Base-by-base conservation (phyloP, 2,113 vertebrate species). In the Bufo bufo region DNA sequence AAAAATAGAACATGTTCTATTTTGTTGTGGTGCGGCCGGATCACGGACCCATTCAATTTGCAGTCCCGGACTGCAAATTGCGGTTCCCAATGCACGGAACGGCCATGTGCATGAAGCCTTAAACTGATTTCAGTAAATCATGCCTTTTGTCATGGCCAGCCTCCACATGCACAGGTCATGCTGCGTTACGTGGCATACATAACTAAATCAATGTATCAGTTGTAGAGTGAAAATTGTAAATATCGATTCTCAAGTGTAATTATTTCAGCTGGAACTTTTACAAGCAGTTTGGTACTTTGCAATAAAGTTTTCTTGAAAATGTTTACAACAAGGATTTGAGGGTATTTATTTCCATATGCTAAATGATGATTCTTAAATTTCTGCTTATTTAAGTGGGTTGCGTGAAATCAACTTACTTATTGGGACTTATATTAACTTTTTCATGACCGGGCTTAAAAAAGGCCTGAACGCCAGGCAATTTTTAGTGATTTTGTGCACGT, bases 191-290 rank as follows among this genome's bases (percentile, higher is more conserved):
- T 94, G 92, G 85, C 91, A 92, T 92, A 93, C 92, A 92, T 90
- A 93, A 94, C 91, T 85, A 88, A 94, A 92, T 91, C 87, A 90
- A 82, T 93, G 82, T 94, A 94, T 93, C 93, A 90, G 90, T 92
- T 94, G 92, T 93, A 95, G 94, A 92, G 92, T 93, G 93, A 95
- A 85, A 92, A 81, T 78, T 96, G 94, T 95, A 94, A 89, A 95
- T 95, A 95, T 90, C 91, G 93, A 95, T 94, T 92, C 86, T 93
- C 83, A 93, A 94, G 92, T 89, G 90, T 93, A 88, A 94, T 88
- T 83, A 88, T 88, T 84, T 88, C 80, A 83, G 54, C 58, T 82
- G 79, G 66, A 50, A 63, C 85, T 83, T 88, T 88, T 83, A 84
- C 69, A 83, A 77, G 54, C 59, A 65, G 61, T 87, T 87, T 87